phyloP scores from a whole-genome alignment of 1,140 invertebrate genomes.

The Asobara japonica region DNA sequence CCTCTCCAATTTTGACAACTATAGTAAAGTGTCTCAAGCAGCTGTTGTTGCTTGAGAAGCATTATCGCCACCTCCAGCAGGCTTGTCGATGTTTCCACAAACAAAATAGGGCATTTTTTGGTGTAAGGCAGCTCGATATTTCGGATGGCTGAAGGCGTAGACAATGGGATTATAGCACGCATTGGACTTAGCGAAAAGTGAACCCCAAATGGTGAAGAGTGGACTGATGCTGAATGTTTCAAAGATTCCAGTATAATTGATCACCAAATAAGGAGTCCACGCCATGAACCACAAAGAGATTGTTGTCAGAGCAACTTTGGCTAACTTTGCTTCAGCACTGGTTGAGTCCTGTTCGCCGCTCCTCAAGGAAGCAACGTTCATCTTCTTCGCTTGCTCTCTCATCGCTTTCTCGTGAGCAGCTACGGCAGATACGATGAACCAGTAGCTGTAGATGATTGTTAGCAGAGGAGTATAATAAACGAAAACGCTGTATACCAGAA shows the following conservation, averaged over 20 bases:
- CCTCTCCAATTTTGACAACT: too few relatives aligned
- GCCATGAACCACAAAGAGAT: slow-evolving; percentile 86
- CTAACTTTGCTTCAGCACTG: slow-evolving; percentile 80
- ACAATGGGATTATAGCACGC: slow-evolving; percentile 86
- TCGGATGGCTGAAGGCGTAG: slow-evolving; percentile 84
- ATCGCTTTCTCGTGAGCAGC: slow-evolving; percentile 26
- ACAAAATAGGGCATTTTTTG: slow-evolving; percentile 77
- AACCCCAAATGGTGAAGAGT: slow-evolving; percentile 80
- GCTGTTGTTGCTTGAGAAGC: slow-evolving; percentile 33
- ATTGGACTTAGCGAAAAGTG: slow-evolving; percentile 81
- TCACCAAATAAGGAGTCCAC: slow-evolving; percentile 86
- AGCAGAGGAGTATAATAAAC: slow-evolving; percentile 73
- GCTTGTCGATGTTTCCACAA: slow-evolving; percentile 58
- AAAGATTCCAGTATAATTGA: slow-evolving; percentile 82
- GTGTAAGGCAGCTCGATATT: slow-evolving; percentile 77
- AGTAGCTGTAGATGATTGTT: slow-evolving; percentile 78
- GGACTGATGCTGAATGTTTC: slow-evolving; percentile 74
- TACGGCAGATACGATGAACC: slow-evolving; percentile 51
- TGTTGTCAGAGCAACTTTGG: slow-evolving; percentile 82
- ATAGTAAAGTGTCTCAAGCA: background rate
- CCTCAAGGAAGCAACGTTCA: slow-evolving; percentile 79
- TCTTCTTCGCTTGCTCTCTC: slow-evolving; percentile 74
- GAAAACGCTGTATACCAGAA: slow-evolving; percentile 72
- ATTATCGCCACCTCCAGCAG: slow-evolving; percentile 46
- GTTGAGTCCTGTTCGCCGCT: slow-evolving; percentile 74